Percentiles rank a stretch among this genome's conserved stretches.
Evolutionary conservation across 2,113 vertebrate species (phyloP).

Genomic region (Climacteris rufus): DNA sequence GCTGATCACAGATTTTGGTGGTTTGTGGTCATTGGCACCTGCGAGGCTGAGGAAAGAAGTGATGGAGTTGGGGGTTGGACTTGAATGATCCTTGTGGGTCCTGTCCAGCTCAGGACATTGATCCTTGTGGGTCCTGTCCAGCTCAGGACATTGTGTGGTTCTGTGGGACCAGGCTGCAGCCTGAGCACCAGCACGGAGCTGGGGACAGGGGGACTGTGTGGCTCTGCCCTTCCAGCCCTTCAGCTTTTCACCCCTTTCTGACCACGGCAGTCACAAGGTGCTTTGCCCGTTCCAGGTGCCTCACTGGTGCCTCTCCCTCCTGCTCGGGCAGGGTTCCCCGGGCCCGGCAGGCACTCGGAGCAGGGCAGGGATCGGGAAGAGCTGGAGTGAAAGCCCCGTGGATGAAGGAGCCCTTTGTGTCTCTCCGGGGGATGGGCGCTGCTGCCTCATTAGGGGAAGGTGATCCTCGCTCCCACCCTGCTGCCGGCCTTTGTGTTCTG

Average conservation of each 20-base stretch:
- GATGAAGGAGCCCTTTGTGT: background rate
- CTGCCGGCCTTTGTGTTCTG: background rate
- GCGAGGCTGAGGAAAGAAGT: background rate
- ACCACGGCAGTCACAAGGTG: accelerated
- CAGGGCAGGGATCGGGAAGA: accelerated
- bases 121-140: background rate
- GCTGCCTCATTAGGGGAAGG: background rate
- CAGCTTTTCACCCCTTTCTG: background rate
- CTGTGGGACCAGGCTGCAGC: background rate
- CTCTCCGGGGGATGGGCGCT: background rate
- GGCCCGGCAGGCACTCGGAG: accelerated
- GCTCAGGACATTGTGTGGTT: background rate
- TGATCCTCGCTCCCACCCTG: background rate
- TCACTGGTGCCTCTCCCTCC: accelerated
- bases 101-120: background rate
- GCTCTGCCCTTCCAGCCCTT: background rate
- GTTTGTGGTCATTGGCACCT: background rate
- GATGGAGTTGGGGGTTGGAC: background rate
- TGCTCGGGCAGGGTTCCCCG: background rate
- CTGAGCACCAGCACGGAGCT: accelerated
- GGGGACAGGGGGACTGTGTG: background rate
- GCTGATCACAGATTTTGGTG: background rate
- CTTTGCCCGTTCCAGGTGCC: background rate
- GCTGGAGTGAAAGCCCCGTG: background rate
- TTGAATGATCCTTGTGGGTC: background rate